These are phyloP conservation scores for Choloepus hoffmanni DNA, from an alignment of 2,113 vertebrate genomes.

Conservation along the genomic window DNA sequence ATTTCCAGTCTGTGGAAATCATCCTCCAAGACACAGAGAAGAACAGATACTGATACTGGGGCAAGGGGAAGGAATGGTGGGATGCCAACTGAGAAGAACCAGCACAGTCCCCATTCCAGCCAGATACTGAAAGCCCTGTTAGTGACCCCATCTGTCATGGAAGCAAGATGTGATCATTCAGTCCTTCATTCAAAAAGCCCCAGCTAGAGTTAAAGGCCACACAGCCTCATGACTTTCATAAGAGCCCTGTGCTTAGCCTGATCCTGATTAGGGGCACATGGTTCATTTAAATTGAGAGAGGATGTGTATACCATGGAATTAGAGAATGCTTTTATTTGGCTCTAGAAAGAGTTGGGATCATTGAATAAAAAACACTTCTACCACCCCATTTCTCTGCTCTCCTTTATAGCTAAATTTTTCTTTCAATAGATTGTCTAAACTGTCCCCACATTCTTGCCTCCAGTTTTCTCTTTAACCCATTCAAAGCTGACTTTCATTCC, in stretches of 20 bases:
- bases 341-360: background rate
- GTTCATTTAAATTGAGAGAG: background rate
- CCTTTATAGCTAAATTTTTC: background rate
- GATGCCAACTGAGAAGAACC: background rate
- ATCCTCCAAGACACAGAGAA: background rate
- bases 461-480: background rate
- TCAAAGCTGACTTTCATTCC: background rate
- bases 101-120: background rate
- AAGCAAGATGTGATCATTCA: background rate
- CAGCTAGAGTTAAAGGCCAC: background rate
- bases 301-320: background rate
- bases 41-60: background rate
- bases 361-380: background rate
- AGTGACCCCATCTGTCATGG: background rate
- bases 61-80: background rate
- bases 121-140: background rate
- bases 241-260: background rate
- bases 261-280: background rate
- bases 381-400: too few species aligned
- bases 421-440: background rate
- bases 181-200: background rate
- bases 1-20: background rate
- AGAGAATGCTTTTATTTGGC: background rate
- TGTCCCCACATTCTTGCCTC: background rate
- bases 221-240: background rate